Evolutionary conservation across 2,888 invertebrate species (phyloP).

Genomic region (Thymelicus acteon): DNA sequence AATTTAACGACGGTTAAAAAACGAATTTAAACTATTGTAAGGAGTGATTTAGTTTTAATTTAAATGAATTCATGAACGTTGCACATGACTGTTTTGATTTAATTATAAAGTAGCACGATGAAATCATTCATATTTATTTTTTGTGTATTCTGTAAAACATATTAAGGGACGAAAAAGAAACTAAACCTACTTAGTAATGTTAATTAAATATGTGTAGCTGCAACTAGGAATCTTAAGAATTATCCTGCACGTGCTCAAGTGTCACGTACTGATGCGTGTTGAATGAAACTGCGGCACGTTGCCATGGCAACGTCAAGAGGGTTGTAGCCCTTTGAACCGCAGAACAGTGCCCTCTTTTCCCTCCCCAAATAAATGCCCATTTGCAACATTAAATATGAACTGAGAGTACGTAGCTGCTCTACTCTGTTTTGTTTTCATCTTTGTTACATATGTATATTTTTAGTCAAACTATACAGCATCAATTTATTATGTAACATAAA

Average conservation of each 20-base stretch:
- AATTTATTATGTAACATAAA: no score
- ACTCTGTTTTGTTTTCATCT: not conserved
- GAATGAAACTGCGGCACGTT: slow-evolving; percentile 70
- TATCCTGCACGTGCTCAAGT: slow-evolving; percentile 53
- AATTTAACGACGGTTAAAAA: not conserved
- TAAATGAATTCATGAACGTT: no score
- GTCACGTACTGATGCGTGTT: slow-evolving; percentile 56
- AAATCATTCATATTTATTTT: no score
- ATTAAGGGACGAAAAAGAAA: no score
- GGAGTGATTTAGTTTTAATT: no score
- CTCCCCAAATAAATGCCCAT: slow-evolving; percentile 42
- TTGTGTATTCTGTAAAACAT: no score
- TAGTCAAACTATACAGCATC: no score
- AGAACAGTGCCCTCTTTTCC: slow-evolving; percentile 44
- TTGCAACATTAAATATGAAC: slow-evolving; percentile 18
- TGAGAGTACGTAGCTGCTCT: not conserved
- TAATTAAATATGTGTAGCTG: not conserved
- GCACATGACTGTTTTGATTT: no score
- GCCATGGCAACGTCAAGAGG: slow-evolving; percentile 74
- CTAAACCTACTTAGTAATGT: no score
- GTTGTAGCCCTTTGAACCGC: slow-evolving; percentile 63
- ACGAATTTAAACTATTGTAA: not conserved
- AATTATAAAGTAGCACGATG: no score
- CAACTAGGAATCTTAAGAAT: not conserved
- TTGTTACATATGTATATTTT: not conserved